Base-by-base conservation (phyloP, 2,113 vertebrate genomes). In the Ptilorrhoa leucosticta region DNA sequence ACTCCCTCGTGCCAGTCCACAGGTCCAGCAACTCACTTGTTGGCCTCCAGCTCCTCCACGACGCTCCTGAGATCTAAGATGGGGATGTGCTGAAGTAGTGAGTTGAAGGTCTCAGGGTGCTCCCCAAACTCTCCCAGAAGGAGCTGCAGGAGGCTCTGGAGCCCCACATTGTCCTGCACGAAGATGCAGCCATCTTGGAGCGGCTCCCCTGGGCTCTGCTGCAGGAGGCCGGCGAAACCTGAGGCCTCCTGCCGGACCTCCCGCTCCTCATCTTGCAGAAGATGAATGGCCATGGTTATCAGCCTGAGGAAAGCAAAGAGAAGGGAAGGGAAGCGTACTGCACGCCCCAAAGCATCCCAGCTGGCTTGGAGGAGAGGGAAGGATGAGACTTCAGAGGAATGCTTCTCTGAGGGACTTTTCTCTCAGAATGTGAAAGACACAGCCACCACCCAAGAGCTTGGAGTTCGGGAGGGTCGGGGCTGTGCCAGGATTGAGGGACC, bases 181-280 rank as follows among this genome's bases (percentile, higher is more conserved):
- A 95, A 73, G 84, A 98, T 22, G 61, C 87, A 95, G 53, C 27
- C 15, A 0, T 24, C 35, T 77, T 17, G 72, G 44, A 83, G 72
- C 0, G 1, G 45, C 8, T 83, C 17, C 15, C 33, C 21, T 7
- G 77, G 11, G 69, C 53, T 17, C 23, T 56, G 91, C 64, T 0
- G 35, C 39, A 91, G 82, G 15, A 47, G 51, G 61, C 98, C 98
- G 86, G 98, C 94, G 0, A 99, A 99, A 70, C 88, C 58, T 0
- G 98, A 97, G 2, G 97, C 97, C 94, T 98, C 97, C 0, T 94
- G 93, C 83, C 98, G 98, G 70, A 99, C 98, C 69, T 97, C 95
- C 33, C 96, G 98, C 78, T 97, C 98, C 96, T 99, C 98, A 15
- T 99, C 99, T 97, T 99, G 99, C 69, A 99, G 98, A 81, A 99